Base-by-base conservation (phyloP, 2,888 invertebrate genomes). In the Tortrix viridana region DNA sequence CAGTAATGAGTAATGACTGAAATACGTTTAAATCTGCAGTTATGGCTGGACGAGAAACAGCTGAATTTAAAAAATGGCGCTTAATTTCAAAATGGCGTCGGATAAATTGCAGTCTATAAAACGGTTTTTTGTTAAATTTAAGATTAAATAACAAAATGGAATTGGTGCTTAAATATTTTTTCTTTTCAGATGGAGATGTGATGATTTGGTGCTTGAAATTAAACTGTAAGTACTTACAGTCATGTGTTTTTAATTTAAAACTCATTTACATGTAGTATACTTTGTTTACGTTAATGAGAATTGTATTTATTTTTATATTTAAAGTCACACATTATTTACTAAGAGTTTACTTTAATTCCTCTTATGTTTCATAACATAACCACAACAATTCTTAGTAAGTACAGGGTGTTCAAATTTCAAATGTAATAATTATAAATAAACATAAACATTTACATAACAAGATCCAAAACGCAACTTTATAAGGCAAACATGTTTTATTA, bases 111-210 rank as follows among this genome's bases (percentile, higher is more conserved):
- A 62, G 49, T 54, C 44, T 58, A 26, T 62, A 66, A 65, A 55
- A 48, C 43, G 61, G 32, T 65, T 70, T 70, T 69, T 71, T 62
- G 43, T 26, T 5, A 14, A 58, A 63, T 53, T 57, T 53, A 22
- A 56, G 26, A n/a, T 32, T 43, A n/a, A 47, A n/a, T 26, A 56
- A 55, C 54, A 16, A 64, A 62, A 54, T 43, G 58, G 69, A 75
- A 82, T 83, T 41, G 14, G 16, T 81, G 78, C 74, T 78, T 70
- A 67, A 72, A 79, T 80, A 79, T 76, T 73, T 71, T 76, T 78
- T 81, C 69, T 81, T 84, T 76, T 65, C 86, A 86, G 85, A 70
- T 69, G 65, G 67, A 69, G 71, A 62, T 55, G 58, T 66, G 60
- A 65, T 57, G 65, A 57, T n/a, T 37, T 19, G 38, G n/a, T 26